Conservation (phyloP, 2,797 vertebrate genomes). For the Furcifer pardalis region DNA sequence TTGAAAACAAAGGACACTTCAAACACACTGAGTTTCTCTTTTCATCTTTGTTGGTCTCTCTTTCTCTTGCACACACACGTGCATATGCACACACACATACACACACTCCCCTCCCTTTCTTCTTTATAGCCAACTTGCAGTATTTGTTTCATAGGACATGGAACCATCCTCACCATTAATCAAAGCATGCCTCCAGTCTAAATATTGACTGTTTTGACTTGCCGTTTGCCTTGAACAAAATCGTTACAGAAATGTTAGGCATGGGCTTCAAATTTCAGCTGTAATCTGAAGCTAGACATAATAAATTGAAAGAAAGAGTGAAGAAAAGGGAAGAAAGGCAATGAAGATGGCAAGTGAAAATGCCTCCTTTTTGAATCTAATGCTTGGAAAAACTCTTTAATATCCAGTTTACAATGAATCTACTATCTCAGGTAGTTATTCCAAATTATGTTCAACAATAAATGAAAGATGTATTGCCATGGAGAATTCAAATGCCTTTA, state of each 20-base stretch:
- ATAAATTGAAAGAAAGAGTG: constrained; percentile 42
- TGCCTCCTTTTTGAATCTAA: not conserved
- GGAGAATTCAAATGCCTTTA: not conserved
- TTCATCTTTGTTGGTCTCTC: constrained; percentile 26
- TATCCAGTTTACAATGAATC: constrained; percentile 15
- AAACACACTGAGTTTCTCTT: constrained; percentile 43
- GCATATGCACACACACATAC: too few relatives aligned
- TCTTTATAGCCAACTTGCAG: constrained; percentile 44
- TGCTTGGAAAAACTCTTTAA: not conserved
- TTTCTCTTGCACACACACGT: not conserved
- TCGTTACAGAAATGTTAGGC: constrained; percentile 55
- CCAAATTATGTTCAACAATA: not conserved
- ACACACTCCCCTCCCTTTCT: too few relatives aligned
- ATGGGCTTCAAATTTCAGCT: constrained; percentile 48
- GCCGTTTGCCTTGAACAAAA: constrained; percentile 27
- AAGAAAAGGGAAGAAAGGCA: not conserved
- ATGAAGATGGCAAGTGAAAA: not conserved
- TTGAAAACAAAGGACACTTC: constrained; percentile 31
- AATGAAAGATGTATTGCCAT: not conserved
- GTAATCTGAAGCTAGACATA: constrained; percentile 35
- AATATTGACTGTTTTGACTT: constrained; percentile 68
- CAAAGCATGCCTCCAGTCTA: constrained; percentile 50
- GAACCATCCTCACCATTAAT: constrained; percentile 62
- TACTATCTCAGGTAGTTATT: not conserved
- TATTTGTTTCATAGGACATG: constrained; percentile 37